These are phyloP conservation scores for Pelosia muscerda DNA, from an alignment of 2,888 invertebrate genomes.

Conservation along the genomic window DNA sequence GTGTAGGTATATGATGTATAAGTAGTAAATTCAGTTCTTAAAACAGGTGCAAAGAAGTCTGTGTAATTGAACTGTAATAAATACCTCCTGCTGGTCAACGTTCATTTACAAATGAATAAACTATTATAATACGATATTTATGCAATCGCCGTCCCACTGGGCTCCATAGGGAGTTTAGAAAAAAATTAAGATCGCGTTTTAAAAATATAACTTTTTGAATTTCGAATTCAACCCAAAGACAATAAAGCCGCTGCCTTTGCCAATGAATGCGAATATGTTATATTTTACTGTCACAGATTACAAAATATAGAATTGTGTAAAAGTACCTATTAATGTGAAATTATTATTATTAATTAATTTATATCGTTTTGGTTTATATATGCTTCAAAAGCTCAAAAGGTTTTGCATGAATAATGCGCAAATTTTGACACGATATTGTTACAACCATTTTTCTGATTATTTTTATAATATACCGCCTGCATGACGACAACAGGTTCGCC, in stretches of 20 bases:
- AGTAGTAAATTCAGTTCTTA: not conserved
- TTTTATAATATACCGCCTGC: too few species aligned
- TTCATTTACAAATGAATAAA: not conserved
- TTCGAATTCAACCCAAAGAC: constrained; percentile 49
- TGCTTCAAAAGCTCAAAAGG: too few species aligned
- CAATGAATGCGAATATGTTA: constrained; percentile 53
- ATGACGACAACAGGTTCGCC: too few species aligned
- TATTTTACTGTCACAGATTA: constrained; percentile 3
- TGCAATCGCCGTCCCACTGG: not conserved
- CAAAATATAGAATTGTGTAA: not conserved
- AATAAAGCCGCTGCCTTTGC: constrained; percentile 55
- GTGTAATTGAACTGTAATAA: not conserved
- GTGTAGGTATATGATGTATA: too few species aligned
- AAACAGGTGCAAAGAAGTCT: not conserved
- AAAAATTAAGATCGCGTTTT: constrained; percentile 8
- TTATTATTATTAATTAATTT: too few species aligned
- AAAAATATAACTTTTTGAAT: constrained; percentile 58
- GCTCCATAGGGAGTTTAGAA: not conserved
- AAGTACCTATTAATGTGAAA: not conserved
- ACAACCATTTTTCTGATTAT: too few species aligned
- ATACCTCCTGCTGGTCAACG: not conserved
- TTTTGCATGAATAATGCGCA: too few species aligned
- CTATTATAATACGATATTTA: not conserved
- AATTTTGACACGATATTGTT: too few species aligned
- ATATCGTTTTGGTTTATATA: too few species aligned